These are phyloP conservation scores for Melanotaenia maccullochi DNA, from an alignment of 2,797 vertebrate species.

Conservation along the genomic window DNA sequence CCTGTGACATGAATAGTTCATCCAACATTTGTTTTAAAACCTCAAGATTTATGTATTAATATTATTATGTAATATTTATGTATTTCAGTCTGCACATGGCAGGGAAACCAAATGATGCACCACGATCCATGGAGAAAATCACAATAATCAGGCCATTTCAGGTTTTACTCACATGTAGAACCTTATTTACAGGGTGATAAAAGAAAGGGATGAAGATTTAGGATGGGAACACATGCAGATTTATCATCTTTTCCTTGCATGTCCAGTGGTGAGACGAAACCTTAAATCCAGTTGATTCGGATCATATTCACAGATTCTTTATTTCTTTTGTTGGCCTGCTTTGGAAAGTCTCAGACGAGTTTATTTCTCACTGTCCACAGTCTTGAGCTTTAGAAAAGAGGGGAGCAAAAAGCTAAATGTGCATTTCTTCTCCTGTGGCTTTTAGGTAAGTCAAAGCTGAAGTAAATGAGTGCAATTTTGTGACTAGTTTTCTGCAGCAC, in stretches of 20 bases:
- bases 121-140: background rate
- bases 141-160: conserved; percentile 2
- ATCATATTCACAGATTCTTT: conserved; percentile 31
- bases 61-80: background rate
- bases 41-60: background rate
- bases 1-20: background rate
- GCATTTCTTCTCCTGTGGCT: conserved; percentile 55
- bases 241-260: conserved; percentile 15
- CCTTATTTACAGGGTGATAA: background rate
- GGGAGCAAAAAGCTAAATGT: conserved; percentile 35
- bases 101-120: background rate
- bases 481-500: conserved; percentile 58
- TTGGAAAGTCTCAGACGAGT: conserved; percentile 62
- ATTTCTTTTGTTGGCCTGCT: conserved; percentile 51
- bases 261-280: conserved; percentile 21
- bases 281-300: conserved; percentile 27
- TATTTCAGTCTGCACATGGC: background rate
- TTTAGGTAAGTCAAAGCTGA: conserved; percentile 63
- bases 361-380: conserved; percentile 57
- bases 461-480: conserved; percentile 66
- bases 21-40: background rate
- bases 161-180: conserved; percentile 6
- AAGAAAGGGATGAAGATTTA: conserved; percentile 1
- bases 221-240: conserved; percentile 21
- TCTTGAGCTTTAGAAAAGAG: conserved; percentile 55